Evolutionary conservation across 2,888 invertebrate genomes (phyloP), one percentile per base, ranked within the genome.

Genomic region (Pantelozetes paolii): DNA sequence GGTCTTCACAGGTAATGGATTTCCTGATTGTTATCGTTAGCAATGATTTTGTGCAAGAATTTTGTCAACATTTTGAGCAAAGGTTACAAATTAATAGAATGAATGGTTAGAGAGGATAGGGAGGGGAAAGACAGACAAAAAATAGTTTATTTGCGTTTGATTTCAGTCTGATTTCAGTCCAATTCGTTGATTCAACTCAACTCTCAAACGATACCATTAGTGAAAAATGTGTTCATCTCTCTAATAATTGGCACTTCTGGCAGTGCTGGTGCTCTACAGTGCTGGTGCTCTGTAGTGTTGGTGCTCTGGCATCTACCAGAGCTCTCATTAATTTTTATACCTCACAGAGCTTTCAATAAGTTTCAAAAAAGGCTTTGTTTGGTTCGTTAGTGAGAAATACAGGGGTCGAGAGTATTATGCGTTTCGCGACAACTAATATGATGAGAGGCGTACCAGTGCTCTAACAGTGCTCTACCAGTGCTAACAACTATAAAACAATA

Each of bases 341-440:
- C 62, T 64, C 62, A 64, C 62, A 64, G 62, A 64, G 62, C 62
- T 64, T 64, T 64, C 62, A 64, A 64, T 64, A 64, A 64, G 62
- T 64, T 64, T 64, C 36, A 64, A 64, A 64, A 59, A 64, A 64
- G 62, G 62, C 62, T 64, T 64, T 59, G 28, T 59, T 59, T 64
- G 62, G 62, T 64, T 64, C 62, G 62, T 64, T 64, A 64, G 62
- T 64, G 62, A 64, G 62, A 18, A 59, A 40, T 64, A 64, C 20
- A 64, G 36, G 62, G 62, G 62, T 64, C 62, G 62, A 32, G 32
- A 36, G 62, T 64, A 36, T 64, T 64, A 64, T 64, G 62, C 32
- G 36, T 15, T 64, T 30, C 23, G 54, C 62, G 62, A 64, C 62
- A 64, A 64, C 62, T 64, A 64, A 64, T 64, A 64, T 64, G 62